Conservation (phyloP, 2,113 vertebrate species). For the Ptilorrhoa leucosticta region DNA sequence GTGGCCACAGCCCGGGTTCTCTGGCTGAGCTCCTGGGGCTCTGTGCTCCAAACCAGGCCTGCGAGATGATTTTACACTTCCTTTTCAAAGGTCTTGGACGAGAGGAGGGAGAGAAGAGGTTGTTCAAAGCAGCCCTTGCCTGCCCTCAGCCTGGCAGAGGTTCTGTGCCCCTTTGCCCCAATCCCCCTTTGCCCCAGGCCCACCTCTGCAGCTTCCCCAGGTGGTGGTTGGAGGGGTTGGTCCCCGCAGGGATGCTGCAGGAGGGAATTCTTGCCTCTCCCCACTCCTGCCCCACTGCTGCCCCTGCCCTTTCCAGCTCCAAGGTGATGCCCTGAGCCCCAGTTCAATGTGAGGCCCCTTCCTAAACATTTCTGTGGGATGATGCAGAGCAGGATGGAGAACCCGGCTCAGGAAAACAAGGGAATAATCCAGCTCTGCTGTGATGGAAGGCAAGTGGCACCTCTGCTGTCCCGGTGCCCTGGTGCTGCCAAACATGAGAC, state of each 20-base stretch:
- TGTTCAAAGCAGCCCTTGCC: not conserved
- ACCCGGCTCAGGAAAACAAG: not conserved
- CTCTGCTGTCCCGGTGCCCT: not conserved
- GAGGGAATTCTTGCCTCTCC: not conserved
- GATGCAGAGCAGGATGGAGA: not conserved
- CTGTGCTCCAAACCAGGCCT: not conserved
- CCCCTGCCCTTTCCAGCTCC: not conserved
- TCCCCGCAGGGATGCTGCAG: not conserved
- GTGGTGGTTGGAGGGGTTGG: not conserved
- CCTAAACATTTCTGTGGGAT: not conserved
- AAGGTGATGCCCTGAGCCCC: not conserved
- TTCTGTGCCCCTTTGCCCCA: not conserved
- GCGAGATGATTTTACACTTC: rapidly evolving
- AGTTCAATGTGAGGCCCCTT: not conserved
- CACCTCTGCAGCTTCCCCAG: too few relatives aligned
- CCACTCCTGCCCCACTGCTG: not conserved
- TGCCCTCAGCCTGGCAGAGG: rapidly evolving
- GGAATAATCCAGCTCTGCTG: not conserved
- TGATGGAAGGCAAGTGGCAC: not conserved
- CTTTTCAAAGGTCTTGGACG: too few relatives aligned
- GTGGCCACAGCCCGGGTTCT: rapidly evolving
- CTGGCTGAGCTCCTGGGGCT: not conserved
- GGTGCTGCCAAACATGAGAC: not conserved
- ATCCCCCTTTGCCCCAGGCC: too few relatives aligned
- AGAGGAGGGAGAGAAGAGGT: not conserved